These are phyloP conservation scores for Gallinago stenura DNA, from an alignment of 2,797 vertebrate species.

Conservation along the genomic window DNA sequence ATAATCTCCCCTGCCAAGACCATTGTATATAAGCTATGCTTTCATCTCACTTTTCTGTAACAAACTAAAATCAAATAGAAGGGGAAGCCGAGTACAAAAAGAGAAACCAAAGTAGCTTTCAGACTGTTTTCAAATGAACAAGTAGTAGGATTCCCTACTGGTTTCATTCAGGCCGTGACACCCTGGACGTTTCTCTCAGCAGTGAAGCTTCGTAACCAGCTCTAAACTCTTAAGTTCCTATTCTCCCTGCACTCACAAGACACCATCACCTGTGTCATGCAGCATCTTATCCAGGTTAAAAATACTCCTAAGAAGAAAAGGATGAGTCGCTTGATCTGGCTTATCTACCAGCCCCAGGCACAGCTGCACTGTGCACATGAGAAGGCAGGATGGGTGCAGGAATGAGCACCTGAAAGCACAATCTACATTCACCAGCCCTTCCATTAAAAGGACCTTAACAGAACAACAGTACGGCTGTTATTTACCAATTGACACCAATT, in stretches of 20 bases:
- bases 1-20: background rate
- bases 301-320: constrained; percentile 52
- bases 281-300: constrained; percentile 17
- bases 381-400: background rate
- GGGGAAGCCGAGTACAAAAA: background rate
- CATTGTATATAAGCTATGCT: background rate
- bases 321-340: constrained; percentile 32
- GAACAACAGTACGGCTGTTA: background rate
- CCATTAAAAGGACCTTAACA: background rate
- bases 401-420: background rate
- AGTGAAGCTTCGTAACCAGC: background rate
- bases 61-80: background rate
- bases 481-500: background rate
- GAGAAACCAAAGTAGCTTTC: background rate
- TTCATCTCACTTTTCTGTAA: background rate
- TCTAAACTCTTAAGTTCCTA: background rate
- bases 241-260: background rate
- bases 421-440: background rate
- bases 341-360: constrained; percentile 5
- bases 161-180: background rate
- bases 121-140: background rate
- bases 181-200: background rate
- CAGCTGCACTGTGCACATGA: background rate
- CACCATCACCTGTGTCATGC: background rate
- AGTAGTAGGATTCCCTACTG: background rate